Evolutionary conservation across 2,113 vertebrate genomes (phyloP), one percentile per base, ranked within the genome.

Genomic region (Phalacrocorax carbo): DNA sequence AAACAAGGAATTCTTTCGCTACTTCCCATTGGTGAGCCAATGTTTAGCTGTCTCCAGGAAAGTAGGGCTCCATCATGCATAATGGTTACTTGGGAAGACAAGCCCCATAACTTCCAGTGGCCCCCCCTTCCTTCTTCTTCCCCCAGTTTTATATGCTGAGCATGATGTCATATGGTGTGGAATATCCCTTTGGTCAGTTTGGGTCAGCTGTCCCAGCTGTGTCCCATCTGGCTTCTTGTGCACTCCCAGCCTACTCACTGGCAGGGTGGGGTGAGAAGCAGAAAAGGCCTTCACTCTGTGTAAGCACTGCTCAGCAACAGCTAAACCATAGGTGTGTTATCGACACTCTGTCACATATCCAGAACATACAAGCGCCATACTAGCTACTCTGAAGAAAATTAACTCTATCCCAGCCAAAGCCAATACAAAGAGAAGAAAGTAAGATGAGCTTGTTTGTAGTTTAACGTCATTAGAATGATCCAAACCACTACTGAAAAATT

Each of bases 11-110:
- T 69, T 70, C 0, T 57, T 88, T 84, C 1, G 5, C 27, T 58
- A 0, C 15, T 76, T 70, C 7, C 19, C 11, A 7, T 77, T 1
- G 2, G 15, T 42, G 44, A 60, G 5, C 21, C 0, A 1, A 2
- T 30, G 19, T 69, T 92, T 13, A 69, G 26, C 46, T 9, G 32
- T 51, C 32, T 90, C 21, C 7, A 11, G 60, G 32, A 90, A 82
- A n/a, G 34, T 25, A 66, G 70, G 5, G 38, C 38, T 38, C 38
- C n/a, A 21, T 55, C 5, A 4, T 4, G 8, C 3, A 0, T 32
- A 46, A 27, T 3, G 3, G 10, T 84, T 49, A 36, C 32, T 60
- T 61, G 34, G 40, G 54, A 54, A 81, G 46, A 40, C 30, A 71
- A 71, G 27, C 2, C 3, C 13, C 0, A 0, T 23, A n/a, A 48